Base-by-base conservation (phyloP, 2,113 vertebrate species). In the Scomber scombrus region DNA sequence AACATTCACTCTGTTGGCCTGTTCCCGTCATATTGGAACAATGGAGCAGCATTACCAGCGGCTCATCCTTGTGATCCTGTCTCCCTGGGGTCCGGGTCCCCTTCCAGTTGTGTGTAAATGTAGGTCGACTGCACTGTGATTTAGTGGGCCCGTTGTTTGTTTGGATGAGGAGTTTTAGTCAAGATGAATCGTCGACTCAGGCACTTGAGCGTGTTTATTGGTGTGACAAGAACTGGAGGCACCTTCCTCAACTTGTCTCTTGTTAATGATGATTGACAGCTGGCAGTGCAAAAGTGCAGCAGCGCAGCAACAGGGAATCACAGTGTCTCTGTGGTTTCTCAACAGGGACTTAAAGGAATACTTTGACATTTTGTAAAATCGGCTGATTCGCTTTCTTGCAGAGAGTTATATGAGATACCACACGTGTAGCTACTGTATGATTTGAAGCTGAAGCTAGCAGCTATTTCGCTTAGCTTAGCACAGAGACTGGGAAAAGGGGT, bases 41-140 rank as follows among this genome's bases (percentile, higher is more conserved):
- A 92, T 88, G 85, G 76, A 78, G 85, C 78, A 73, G 90, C 83
- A 86, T 90, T 91, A 91, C 86, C 86, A 87, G 89, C 91, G 85
- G 93, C 91, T 94, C 91, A 92, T 90, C 91, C 93, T 89, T 92
- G 90, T 90, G 92, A 93, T 92, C 89, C 88, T 67, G 80, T 50
- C 60, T 89, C 91, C 87, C 85, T 6, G 60, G 88, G 82, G 90
- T 75, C 68, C 82, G 82, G 13, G 62, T 85, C 88, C 76, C 83
- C 71, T 82, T 88, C 85, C 79, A 79, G 64, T 70, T 64, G 49
- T 76, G 85, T 76, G 82, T 40, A 50, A 91, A 94, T 93, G 89
- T 94, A 93, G 93, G 93, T 93, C 92, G 85, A 58, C 85, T 43
- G 81, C 65, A 11, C 76, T 82, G 77, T 69, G 87, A 60, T 85